Percentiles rank a stretch among this genome's conserved stretches.
phyloP scores from a whole-genome alignment of 37 sponge, comb jelly and placozoan genomes.

The Crambe crambe region DNA sequence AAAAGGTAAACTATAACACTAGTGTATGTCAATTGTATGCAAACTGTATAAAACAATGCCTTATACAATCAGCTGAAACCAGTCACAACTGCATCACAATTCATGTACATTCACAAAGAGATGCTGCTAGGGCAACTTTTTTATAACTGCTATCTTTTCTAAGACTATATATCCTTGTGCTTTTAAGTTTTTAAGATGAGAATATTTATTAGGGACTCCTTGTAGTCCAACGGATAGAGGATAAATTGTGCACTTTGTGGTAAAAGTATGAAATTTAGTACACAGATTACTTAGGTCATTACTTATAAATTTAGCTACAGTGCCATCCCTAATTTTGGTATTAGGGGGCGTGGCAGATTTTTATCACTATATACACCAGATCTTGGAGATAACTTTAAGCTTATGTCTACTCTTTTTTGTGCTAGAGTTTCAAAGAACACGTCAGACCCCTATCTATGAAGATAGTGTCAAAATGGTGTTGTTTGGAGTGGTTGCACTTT shows the following conservation, averaged over 20 bases:
- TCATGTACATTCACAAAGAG: too few relatives aligned
- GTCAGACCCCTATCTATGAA: too few relatives aligned
- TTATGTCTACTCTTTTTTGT: background rate
- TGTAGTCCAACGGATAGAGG: background rate
- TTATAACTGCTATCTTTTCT: too few relatives aligned
- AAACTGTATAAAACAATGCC: background rate
- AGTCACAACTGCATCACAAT: too few relatives aligned
- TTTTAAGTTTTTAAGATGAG: background rate
- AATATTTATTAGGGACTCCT: background rate
- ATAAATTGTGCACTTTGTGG: background rate
- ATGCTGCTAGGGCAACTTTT: too few relatives aligned
- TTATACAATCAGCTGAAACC: too few relatives aligned
- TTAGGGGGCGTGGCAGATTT: background rate
- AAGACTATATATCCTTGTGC: too few relatives aligned
- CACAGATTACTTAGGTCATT: background rate
- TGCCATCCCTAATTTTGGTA: background rate
- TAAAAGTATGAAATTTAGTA: background rate
- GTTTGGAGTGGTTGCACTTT: background rate
- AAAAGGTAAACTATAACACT: constrained; percentile 51
- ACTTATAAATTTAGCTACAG: background rate
- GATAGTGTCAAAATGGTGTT: too few relatives aligned
- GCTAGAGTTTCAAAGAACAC: background rate
- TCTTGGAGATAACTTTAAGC: background rate
- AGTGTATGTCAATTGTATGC: background rate
- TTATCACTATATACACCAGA: background rate